Base-by-base conservation (phyloP, 1,140 invertebrate genomes). In the Drosophila subpulchrella region DNA sequence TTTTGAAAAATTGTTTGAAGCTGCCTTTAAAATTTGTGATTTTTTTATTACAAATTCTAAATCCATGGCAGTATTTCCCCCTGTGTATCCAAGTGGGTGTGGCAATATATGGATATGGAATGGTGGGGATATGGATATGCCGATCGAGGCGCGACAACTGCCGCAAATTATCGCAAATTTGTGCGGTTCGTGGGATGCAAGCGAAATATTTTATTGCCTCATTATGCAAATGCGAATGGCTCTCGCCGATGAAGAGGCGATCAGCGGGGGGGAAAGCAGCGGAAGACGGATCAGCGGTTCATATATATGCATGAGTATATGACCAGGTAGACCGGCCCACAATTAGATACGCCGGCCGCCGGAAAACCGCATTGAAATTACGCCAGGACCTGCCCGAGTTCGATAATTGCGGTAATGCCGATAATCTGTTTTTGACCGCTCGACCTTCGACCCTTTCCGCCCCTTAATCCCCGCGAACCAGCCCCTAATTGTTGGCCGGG, bases 181-280 rank as follows among this genome's bases (percentile, higher is more conserved):
- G 78, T 70, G 76, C 58, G 70, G 42, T 72, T 83, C 84, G 84
- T 90, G 71, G 86, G 81, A 86, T 86, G 86, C 88, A 90, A 75
- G 82, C 78, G 73, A 90, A 90, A 83, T 86, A 90, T 83, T 90
- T 90, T 86, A 90, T 90, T 82, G 75, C 79, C 86, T 90, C 86
- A 90, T 90, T 90, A 90, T 90, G 82, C 79, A 90, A 90, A 90
- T 76, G 60, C 67, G 80, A 88, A 81, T 84, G 76, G 76, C 67
- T 73, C 75, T 79, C 65, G 54, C 44, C 61, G 47, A 57, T 60
- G 67, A 70, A 77, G 68, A 51, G 61, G 53, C 54, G 15, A 47
- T 12, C 67, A 17, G 32, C 50, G 30, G 50, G 54, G 20, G 24
- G 12, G 4, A 30, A 17, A 36, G 10, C 17, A 61, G 59, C 38